phyloP scores from a whole-genome alignment of 1,140 invertebrate species.

The Hypsibius dujardini region DNA sequence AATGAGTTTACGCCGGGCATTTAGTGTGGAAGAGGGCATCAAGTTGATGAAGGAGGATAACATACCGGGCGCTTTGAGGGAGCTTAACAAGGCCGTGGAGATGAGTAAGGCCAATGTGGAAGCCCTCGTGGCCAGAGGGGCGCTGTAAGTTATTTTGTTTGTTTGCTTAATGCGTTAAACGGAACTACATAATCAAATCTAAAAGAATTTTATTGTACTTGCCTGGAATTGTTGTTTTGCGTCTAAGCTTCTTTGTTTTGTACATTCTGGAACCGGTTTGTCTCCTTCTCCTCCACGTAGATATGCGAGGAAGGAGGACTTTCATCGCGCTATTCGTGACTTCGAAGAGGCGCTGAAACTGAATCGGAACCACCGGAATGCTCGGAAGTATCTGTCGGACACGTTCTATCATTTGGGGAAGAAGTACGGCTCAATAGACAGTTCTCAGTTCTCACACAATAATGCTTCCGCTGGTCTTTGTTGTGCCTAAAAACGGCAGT shows the following conservation, averaged over 20 bases:
- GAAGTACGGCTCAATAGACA: neutral
- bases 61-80: neutral
- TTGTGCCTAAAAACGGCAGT: neutral
- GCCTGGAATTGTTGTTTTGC: too few relatives aligned
- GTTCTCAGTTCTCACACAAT: neutral
- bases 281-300: neutral
- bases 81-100: neutral
- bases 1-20: too few relatives aligned
- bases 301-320: neutral
- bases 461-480: neutral
- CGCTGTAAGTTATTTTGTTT: conserved; percentile 10
- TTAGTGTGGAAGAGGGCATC: conserved; percentile 4
- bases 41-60: conserved; percentile 8
- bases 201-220: neutral
- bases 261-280: too few relatives aligned
- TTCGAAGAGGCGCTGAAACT: conserved; percentile 8
- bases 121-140: conserved; percentile 11
- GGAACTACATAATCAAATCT: neutral
- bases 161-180: neutral
- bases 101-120: conserved; percentile 1
- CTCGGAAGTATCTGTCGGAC: conserved; percentile 6
- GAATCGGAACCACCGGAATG: neutral
- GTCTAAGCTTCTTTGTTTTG: too few relatives aligned
- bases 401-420: neutral
- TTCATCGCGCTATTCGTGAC: neutral